phyloP scores from a whole-genome alignment of 1,140 invertebrate genomes.

The Drosophila serrata region DNA sequence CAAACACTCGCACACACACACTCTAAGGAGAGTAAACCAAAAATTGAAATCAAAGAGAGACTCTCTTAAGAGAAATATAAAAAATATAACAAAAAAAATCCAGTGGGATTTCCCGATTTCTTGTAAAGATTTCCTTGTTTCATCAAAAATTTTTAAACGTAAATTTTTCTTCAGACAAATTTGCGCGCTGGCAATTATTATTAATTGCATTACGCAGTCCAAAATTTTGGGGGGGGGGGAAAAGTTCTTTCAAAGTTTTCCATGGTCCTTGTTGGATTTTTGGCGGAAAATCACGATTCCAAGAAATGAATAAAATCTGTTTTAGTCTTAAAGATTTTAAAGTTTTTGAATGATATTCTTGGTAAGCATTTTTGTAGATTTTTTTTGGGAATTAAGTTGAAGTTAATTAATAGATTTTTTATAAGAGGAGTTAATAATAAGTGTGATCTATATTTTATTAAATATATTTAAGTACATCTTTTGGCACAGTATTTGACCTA shows the following conservation, averaged over 20 bases:
- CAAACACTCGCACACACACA: constrained; percentile 3
- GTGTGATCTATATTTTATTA: not conserved
- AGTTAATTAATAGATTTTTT: not conserved
- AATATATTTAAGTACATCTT: not conserved
- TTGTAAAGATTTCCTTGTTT: constrained; percentile 17
- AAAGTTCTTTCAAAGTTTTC: constrained; percentile 5
- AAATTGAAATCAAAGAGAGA: constrained; percentile 5
- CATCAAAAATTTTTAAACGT: constrained; percentile 12
- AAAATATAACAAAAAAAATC: not conserved
- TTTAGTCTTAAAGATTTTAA: not conserved
- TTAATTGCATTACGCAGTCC: constrained; percentile 19
- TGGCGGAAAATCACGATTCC: constrained; percentile 15
- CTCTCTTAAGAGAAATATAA: constrained; percentile 11
- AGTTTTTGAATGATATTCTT: not conserved
- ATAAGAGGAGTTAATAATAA: not conserved
- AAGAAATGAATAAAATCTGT: too few relatives aligned
- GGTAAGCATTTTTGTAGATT: not conserved
- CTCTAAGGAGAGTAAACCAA: constrained; percentile 10
- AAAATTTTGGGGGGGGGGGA: not conserved
- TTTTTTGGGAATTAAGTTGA: not conserved
- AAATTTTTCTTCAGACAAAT: constrained; percentile 3
- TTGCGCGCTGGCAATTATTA: constrained; percentile 9
- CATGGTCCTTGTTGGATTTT: not conserved
- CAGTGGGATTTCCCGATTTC: constrained; percentile 32
- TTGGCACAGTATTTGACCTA: not conserved